phyloP scores from a whole-genome alignment of 2,888 invertebrate genomes.

The Drosophila melanosoma region DNA sequence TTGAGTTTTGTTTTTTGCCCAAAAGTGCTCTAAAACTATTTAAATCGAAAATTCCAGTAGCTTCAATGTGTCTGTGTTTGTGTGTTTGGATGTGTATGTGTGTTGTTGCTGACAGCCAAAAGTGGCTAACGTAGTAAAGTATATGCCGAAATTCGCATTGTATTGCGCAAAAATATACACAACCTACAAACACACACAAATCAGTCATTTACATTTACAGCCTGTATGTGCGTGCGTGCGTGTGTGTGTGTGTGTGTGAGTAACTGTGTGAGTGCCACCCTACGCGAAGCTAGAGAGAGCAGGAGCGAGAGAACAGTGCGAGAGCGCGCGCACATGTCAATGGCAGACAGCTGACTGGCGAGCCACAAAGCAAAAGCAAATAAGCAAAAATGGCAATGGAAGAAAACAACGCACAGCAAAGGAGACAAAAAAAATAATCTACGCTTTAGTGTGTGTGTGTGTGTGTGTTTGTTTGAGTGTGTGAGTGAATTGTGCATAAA shows the following conservation, averaged over 20 bases:
- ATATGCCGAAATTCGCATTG: slow-evolving; percentile 49
- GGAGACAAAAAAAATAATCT: slow-evolving; percentile 27
- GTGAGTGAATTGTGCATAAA: slow-evolving; percentile 34
- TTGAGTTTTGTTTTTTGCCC: slow-evolving; percentile 17
- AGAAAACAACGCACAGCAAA: slow-evolving; percentile 27
- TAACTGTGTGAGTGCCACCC: slow-evolving; percentile 41
- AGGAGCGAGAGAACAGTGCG: slow-evolving; percentile 25
- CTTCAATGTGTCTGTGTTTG: background rate
- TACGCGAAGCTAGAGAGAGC: slow-evolving; percentile 15
- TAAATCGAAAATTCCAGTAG: slow-evolving; percentile 3
- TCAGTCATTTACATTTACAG: slow-evolving; percentile 60
- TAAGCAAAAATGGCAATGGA: slow-evolving; percentile 24
- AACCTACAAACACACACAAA: slow-evolving; percentile 36
- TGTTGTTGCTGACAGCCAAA: slow-evolving; percentile 27
- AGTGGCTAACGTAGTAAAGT: slow-evolving; percentile 47
- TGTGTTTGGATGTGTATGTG: background rate
- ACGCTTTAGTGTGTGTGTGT: background rate
- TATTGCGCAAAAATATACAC: slow-evolving; percentile 54
- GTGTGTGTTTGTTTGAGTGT: background rate
- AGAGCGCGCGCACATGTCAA: slow-evolving; percentile 73
- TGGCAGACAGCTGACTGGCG: slow-evolving; percentile 76
- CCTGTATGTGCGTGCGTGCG: slow-evolving; percentile 31
- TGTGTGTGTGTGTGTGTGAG: slow-evolving; percentile 13
- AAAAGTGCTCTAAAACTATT: slow-evolving; percentile 25
- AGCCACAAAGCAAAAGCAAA: slow-evolving; percentile 37